phyloP scores from a whole-genome alignment of 35 echinoderm and acorn worm species.

The Diadema setosum region DNA sequence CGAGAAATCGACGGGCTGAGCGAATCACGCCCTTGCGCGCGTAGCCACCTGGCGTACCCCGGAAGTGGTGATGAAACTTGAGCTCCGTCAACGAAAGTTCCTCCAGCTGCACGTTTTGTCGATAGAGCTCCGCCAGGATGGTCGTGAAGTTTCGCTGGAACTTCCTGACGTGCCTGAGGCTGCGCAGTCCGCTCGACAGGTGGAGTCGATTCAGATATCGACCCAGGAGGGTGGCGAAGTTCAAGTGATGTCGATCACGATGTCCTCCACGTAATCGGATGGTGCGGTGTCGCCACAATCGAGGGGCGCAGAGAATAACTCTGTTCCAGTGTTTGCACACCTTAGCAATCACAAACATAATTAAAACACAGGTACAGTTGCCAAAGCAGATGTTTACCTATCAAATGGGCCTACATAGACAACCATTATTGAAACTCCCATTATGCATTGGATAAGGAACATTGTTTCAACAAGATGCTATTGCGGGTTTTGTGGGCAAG shows the following conservation, averaged over 20 bases:
- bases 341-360: no score
- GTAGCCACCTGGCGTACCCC: not conserved
- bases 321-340: conserved; percentile 65
- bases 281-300: conserved; percentile 66
- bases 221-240: conserved; percentile 58
- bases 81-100: conserved; percentile 67
- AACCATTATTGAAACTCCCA: no score
- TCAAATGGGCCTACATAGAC: no score
- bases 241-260: conserved; percentile 47
- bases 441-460: no score
- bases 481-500: no score
- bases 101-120: conserved; percentile 73
- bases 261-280: conserved; percentile 62
- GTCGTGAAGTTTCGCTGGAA: conserved; percentile 77
- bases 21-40: conserved; percentile 55
- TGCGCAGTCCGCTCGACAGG: conserved; percentile 41
- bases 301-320: conserved; percentile 53
- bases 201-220: conserved; percentile 62
- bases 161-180: conserved; percentile 17
- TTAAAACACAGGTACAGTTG: no score
- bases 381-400: no score
- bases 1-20: conserved; percentile 62
- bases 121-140: conserved; percentile 73
- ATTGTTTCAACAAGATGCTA: no score
- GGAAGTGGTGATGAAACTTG: conserved; percentile 64